Conservation (phyloP, 64 coral and sea anemone species). For the Dendrophyllia cribrosa region DNA sequence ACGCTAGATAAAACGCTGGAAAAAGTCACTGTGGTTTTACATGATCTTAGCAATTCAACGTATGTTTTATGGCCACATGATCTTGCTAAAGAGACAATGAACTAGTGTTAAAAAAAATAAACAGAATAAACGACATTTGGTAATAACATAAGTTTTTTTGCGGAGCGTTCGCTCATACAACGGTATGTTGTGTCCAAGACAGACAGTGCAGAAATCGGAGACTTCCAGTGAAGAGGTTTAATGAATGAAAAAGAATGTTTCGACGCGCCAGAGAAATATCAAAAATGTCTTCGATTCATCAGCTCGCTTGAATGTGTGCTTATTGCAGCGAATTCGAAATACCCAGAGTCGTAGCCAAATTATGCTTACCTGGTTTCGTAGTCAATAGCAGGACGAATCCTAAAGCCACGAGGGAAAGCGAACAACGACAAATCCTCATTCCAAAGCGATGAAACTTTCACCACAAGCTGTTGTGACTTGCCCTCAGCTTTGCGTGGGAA, state of each 20-base stretch:
- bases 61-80: neutral
- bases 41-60: conserved; percentile 8
- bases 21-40: neutral
- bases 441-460: neutral
- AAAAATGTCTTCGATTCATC: neutral
- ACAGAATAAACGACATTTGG: neutral
- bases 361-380: conserved; percentile 14
- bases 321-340: neutral
- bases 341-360: neutral
- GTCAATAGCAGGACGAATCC: neutral
- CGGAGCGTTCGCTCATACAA: neutral
- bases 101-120: neutral
- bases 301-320: neutral
- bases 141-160: neutral
- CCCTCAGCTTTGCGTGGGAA: neutral
- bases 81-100: neutral
- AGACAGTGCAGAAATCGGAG: neutral
- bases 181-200: neutral
- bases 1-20: neutral
- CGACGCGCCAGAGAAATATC: neutral
- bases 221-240: neutral
- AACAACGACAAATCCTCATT: conserved; percentile 1
- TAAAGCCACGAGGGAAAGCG: neutral
- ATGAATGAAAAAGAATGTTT: neutral
- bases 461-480: neutral